Percentiles rank a stretch among this genome's conserved stretches.
These are phyloP conservation scores for Pseudomyrmex flavicornis DNA, from an alignment of 1,140 invertebrate genomes.

Conservation along the genomic window DNA sequence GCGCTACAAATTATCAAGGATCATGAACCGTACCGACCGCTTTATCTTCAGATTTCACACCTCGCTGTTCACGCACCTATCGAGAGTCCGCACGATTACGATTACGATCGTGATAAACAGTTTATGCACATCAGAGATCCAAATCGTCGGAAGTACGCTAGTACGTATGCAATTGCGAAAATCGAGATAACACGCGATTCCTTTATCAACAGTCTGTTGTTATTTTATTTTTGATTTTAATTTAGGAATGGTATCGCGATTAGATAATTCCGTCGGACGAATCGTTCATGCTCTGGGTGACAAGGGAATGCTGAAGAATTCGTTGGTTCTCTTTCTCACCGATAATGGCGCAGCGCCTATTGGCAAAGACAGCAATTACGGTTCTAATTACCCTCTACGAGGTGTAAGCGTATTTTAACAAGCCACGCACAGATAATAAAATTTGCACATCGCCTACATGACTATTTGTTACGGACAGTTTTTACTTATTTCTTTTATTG, in stretches of 20 bases:
- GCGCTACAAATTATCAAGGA: slow-evolving; percentile 87
- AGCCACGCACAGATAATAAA: background rate
- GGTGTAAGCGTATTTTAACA: slow-evolving; percentile 83
- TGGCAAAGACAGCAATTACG: slow-evolving; percentile 86
- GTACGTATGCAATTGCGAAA: slow-evolving; percentile 79
- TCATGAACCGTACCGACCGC: slow-evolving; percentile 86
- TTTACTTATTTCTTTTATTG: background rate
- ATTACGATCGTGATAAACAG: slow-evolving; percentile 86
- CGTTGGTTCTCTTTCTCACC: slow-evolving; percentile 87
- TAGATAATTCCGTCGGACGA: slow-evolving; percentile 90
- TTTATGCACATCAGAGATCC: slow-evolving; percentile 88
- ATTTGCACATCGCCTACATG: background rate
- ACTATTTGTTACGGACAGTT: background rate
- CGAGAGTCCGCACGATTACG: slow-evolving; percentile 86
- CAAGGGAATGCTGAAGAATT: slow-evolving; percentile 87
- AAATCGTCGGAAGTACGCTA: slow-evolving; percentile 89
- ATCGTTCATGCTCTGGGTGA: slow-evolving; percentile 87
- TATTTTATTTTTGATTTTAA: slow-evolving; percentile 23
- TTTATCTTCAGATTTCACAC: slow-evolving; percentile 90
- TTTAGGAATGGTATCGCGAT: slow-evolving; percentile 89
- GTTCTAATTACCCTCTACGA: slow-evolving; percentile 89
- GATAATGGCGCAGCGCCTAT: slow-evolving; percentile 88
- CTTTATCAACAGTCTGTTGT: background rate
- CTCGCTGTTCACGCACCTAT: slow-evolving; percentile 89
- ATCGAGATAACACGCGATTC: background rate